These are phyloP conservation scores for Tenthredo livida DNA, from an alignment of 2,888 invertebrate genomes.

Conservation along the genomic window DNA sequence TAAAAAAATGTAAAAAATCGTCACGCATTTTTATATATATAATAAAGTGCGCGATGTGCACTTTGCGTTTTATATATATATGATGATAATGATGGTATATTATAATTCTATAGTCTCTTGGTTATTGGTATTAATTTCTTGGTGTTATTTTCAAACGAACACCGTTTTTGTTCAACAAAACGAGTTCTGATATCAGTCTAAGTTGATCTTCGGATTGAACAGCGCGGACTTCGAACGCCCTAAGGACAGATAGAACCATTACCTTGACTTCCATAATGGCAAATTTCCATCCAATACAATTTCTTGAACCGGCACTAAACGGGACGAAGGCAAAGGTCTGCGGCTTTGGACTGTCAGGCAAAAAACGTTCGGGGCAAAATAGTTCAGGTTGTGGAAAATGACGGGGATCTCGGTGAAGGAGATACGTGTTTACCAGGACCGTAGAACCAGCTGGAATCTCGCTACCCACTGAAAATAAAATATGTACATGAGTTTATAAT, in stretches of 20 bases:
- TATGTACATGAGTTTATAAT: slow-evolving; percentile 35
- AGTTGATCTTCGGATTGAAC: slow-evolving; percentile 76
- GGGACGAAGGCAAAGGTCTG: slow-evolving; percentile 77
- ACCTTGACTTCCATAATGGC: slow-evolving; percentile 76
- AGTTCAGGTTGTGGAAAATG: slow-evolving; percentile 79
- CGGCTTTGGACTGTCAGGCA: slow-evolving; percentile 73
- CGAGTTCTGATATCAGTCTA: slow-evolving; percentile 77
- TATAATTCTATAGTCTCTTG: background rate
- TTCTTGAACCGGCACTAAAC: slow-evolving; percentile 78
- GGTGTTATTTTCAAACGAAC: slow-evolving; percentile 68
- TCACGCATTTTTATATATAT: background rate
- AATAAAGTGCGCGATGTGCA: background rate
- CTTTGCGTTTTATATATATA: background rate
- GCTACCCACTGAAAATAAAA: slow-evolving; percentile 68
- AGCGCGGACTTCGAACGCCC: slow-evolving; percentile 76
- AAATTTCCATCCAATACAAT: slow-evolving; percentile 76
- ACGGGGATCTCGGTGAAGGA: slow-evolving; percentile 78
- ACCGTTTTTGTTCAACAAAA: slow-evolving; percentile 74
- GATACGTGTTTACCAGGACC: slow-evolving; percentile 72
- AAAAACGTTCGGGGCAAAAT: slow-evolving; percentile 80
- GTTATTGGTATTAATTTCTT: background rate
- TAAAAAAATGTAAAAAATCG: background rate
- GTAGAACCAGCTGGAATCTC: slow-evolving; percentile 74
- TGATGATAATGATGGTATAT: background rate
- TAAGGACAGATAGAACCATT: slow-evolving; percentile 76